These are phyloP conservation scores for Emydocephalus ijimae DNA, from an alignment of 2,113 vertebrate genomes.

Conservation along the genomic window DNA sequence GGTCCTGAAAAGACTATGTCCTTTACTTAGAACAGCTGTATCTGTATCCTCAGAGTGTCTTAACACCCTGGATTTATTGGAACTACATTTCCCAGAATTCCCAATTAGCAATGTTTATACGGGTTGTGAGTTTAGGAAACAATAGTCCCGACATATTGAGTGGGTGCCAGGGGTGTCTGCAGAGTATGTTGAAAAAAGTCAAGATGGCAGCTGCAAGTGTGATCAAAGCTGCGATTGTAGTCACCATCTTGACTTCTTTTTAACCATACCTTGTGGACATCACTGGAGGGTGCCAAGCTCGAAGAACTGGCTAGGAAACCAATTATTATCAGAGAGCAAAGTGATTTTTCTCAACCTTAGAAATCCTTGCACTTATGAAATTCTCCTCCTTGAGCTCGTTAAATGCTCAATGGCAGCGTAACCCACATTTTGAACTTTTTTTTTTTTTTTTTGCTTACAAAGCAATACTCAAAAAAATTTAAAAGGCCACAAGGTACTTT, in stretches of 20 bases:
- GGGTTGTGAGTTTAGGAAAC: neutral
- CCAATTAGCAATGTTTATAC: neutral
- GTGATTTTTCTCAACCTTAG: conserved; percentile 13
- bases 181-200: neutral
- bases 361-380: conserved; percentile 12
- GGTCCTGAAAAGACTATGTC: neutral
- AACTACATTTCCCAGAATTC: neutral
- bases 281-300: neutral
- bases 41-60: neutral
- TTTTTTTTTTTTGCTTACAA: neutral
- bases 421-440: conserved; percentile 4
- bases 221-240: neutral
- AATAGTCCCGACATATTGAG: neutral
- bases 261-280: neutral
- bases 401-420: neutral
- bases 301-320: neutral
- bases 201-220: neutral
- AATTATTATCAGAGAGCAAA: neutral
- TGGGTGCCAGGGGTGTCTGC: neutral
- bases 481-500: neutral
- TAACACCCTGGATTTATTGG: neutral
- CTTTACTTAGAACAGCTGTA: neutral
- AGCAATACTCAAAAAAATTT: conserved; percentile 2
- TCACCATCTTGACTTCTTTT: neutral
- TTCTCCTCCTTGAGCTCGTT: neutral